These are phyloP conservation scores for Microplitis mediator DNA, from an alignment of 1,140 invertebrate genomes.

Conservation along the genomic window DNA sequence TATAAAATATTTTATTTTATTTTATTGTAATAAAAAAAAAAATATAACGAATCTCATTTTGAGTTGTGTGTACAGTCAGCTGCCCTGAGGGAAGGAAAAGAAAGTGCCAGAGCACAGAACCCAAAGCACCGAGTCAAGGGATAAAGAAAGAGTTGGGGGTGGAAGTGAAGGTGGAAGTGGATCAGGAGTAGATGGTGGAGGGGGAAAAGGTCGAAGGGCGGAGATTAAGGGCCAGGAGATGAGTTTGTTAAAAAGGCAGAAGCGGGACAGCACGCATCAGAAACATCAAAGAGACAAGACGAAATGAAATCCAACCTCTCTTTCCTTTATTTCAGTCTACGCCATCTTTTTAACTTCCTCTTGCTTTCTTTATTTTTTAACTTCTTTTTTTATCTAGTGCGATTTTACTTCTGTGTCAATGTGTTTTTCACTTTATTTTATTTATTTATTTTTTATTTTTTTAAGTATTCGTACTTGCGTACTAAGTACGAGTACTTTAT, in stretches of 20 bases:
- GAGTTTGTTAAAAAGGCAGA: conserved; percentile 63
- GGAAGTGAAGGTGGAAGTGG: conserved; percentile 39
- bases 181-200: conserved; percentile 36
- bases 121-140: neutral
- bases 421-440: neutral
- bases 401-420: too few relatives aligned
- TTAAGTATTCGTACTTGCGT: too few relatives aligned
- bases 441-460: neutral
- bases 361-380: conserved; percentile 17
- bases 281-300: conserved; percentile 63
- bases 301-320: conserved; percentile 61
- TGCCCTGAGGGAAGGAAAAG: neutral
- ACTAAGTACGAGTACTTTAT: neutral
- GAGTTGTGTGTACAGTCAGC: too few relatives aligned
- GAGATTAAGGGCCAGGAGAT: conserved; percentile 62
- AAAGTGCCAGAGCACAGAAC: neutral
- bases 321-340: conserved; percentile 32
- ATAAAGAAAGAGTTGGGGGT: neutral
- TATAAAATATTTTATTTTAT: neutral
- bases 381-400: conserved; percentile 5
- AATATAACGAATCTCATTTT: conserved; percentile 4
- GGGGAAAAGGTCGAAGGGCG: conserved; percentile 49
- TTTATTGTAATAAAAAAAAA: neutral
- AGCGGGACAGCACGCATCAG: conserved; percentile 61
- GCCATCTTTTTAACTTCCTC: conserved; percentile 32